A percentile compares a stretch with the other conserved stretches of the same genome.
Conservation (phyloP, 2,797 vertebrate genomes). For the Danio aesculapii region DNA sequence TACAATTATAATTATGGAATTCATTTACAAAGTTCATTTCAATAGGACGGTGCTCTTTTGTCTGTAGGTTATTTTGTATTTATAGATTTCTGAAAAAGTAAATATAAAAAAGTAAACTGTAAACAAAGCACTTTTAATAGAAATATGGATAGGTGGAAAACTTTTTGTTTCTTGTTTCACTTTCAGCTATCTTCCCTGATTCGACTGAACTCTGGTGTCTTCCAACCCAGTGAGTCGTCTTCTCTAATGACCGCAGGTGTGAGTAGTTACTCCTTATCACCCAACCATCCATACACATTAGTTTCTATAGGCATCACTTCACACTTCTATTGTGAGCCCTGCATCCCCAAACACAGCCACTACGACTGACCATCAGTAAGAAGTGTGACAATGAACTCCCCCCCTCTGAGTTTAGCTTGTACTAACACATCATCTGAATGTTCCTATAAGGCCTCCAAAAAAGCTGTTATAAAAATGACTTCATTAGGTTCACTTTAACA, state of each 20-base stretch:
- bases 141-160: not conserved
- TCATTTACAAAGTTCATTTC: not conserved
- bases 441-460: constrained; percentile 22
- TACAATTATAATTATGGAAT: not conserved
- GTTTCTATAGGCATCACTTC: constrained; percentile 64
- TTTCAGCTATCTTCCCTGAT: not conserved
- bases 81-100: not conserved
- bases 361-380: constrained; percentile 46
- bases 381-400: constrained; percentile 46
- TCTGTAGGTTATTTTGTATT: not conserved
- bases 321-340: constrained; percentile 56
- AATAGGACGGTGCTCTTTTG: not conserved
- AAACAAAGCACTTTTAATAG: no score
- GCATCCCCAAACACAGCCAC: constrained; percentile 51
- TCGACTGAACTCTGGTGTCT: constrained; percentile 24
- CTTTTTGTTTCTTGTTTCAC: not conserved
- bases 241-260: constrained; percentile 51
- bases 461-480: constrained; percentile 36
- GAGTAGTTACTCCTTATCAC: constrained; percentile 55
- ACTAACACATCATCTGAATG: constrained; percentile 44
- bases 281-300: constrained; percentile 57
- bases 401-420: constrained; percentile 46
- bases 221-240: constrained; percentile 33
- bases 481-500: constrained; percentile 24
- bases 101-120: no score